Base-by-base conservation (phyloP, 2,797 vertebrate species). In the Pelobates cultripes region DNA sequence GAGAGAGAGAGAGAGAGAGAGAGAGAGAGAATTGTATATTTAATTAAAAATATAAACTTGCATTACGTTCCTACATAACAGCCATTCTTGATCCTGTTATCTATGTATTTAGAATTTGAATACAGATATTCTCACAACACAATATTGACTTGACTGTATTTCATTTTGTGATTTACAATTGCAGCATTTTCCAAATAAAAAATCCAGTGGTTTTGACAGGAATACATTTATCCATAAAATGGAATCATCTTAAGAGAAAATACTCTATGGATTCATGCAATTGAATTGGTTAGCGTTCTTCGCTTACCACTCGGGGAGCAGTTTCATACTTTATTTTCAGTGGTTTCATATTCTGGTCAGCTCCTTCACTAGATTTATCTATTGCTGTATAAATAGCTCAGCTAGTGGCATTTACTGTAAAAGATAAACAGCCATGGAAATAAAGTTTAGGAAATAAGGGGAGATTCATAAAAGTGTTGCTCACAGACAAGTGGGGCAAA, bases 291-390 rank as follows among this genome's bases (percentile, higher is more conserved):
- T 41, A 63, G 43, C 60, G 66, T 53, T 41, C 70, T 67, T 7
- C 43, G 12, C 45, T 42, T 53, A 17, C 45, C 51, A 73, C 57
- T 67, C 41, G 14, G 57, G 9, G 70, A 44, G 41, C n/a, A 55
- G 67, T 79, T 67, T 73, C 45, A 79, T 66, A 79, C 72, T 79
- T 73, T 79, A 7, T 73, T 53, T 51, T 17, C 28, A 57, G 44
- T 28, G 64, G n/a, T 73, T 55, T 79, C 67, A 67, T 73, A 67
- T 79, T 79, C 78, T 28, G 63, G n/a, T 55, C 14, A 42, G 15
- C 40, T 73, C 47, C 51, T 73, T 73, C 67, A 55, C 4, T 61
- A 55, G n/a, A 57, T 67, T 41, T 64, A 66, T 55, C 53, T 66
- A 43, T 70, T 47, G 51, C 57, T 64, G 42, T 43, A 61, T 61